Conservation (phyloP, 2,888 invertebrate species). For the Cyclophora albipunctata region DNA sequence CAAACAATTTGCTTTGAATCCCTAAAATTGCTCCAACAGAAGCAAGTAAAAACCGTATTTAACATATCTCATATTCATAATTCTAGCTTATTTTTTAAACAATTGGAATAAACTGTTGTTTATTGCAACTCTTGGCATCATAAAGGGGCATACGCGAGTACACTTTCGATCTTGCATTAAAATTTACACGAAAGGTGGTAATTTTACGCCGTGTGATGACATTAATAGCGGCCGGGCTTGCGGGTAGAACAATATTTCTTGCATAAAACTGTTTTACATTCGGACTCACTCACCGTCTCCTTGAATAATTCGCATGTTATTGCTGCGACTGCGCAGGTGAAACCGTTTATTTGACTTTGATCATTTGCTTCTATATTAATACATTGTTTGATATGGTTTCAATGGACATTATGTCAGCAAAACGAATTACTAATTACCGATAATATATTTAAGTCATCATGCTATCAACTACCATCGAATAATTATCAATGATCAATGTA, state of each 20-base stretch:
- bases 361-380: too few relatives aligned
- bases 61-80: constrained; percentile 48
- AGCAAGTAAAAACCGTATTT: constrained; percentile 43
- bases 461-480: too few relatives aligned
- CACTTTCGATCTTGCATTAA: constrained; percentile 61
- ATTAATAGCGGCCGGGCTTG: constrained; percentile 54
- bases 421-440: too few relatives aligned
- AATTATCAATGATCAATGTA: too few relatives aligned
- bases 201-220: constrained; percentile 67
- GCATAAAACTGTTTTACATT: constrained; percentile 52
- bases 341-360: not conserved
- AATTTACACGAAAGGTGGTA: constrained; percentile 65
- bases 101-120: constrained; percentile 37
- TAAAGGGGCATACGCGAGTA: constrained; percentile 37
- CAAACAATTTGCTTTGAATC: constrained; percentile 53
- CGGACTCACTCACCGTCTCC: constrained; percentile 27
- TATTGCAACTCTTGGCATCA: constrained; percentile 43
- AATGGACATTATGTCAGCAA: too few relatives aligned
- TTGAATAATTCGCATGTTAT: constrained; percentile 42
- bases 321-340: constrained; percentile 35
- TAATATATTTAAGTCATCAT: too few relatives aligned
- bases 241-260: constrained; percentile 52
- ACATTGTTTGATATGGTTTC: too few relatives aligned
- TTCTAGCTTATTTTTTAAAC: constrained; percentile 48
- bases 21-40: constrained; percentile 41